Evolutionary conservation across 2,797 vertebrate genomes (phyloP).

Genomic region (Lagorchestes hirsutus): DNA sequence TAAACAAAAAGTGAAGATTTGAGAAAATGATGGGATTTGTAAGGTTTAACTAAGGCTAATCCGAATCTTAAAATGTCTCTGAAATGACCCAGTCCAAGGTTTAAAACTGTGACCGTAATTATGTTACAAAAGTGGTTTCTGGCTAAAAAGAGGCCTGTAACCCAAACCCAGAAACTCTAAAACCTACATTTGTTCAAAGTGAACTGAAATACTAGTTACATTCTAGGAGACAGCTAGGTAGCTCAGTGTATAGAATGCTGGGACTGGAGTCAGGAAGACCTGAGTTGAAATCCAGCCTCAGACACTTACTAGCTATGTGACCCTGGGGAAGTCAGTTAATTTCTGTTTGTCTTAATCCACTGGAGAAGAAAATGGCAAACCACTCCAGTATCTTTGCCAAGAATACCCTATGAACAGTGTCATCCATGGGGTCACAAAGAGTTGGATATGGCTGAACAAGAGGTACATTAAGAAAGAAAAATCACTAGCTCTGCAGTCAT

Average conservation of each 20-base stretch:
- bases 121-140: neutral
- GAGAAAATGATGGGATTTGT: neutral
- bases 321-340: neutral
- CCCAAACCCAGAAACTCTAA: neutral
- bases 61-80: neutral
- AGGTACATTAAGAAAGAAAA: too few species aligned
- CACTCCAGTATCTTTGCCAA: neutral
- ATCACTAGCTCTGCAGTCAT: neutral
- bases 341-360: neutral
- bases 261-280: neutral
- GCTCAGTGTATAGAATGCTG: neutral
- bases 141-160: constrained; percentile 7
- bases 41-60: neutral
- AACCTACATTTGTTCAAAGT: constrained; percentile 15
- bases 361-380: neutral
- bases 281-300: neutral
- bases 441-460: neutral
- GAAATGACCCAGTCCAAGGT: neutral
- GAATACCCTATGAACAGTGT: neutral
- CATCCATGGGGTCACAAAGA: neutral
- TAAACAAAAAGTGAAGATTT: neutral
- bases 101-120: neutral
- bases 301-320: neutral
- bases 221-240: constrained; percentile 2
- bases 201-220: constrained; percentile 32